A percentile compares a stretch with the other conserved stretches of the same genome.
phyloP scores from a whole-genome alignment of 2,888 invertebrate species.

The Macaria notata region DNA sequence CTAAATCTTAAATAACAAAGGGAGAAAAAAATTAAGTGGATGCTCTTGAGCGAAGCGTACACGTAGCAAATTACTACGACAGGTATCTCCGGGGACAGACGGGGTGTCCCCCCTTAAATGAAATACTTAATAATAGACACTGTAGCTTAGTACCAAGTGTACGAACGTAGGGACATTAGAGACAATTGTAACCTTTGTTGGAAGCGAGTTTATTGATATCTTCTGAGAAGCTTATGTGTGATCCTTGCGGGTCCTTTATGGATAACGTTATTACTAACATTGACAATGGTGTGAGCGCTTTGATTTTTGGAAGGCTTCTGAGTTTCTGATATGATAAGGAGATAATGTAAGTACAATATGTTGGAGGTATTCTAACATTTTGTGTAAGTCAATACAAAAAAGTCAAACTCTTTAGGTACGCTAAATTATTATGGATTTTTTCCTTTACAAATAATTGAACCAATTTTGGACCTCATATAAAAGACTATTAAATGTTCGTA shows the following conservation, averaged over 20 bases:
- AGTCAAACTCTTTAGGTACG: no score
- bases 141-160: constrained; percentile 60
- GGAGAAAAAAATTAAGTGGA: constrained; percentile 50
- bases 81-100: constrained; percentile 68
- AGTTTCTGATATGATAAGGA: no score
- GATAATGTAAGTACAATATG: no score
- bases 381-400: no score
- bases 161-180: constrained; percentile 54
- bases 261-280: constrained; percentile 16
- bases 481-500: no score
- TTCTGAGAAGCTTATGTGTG: constrained; percentile 33
- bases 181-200: constrained; percentile 56
- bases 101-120: constrained; percentile 67
- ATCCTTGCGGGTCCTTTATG: constrained; percentile 17
- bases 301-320: constrained; percentile 3
- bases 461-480: no score
- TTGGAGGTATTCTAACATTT: no score
- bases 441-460: no score
- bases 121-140: constrained; percentile 73
- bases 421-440: no score
- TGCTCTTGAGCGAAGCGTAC: constrained; percentile 44
- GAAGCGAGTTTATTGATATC: constrained; percentile 51
- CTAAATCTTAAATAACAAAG: constrained; percentile 61
- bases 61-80: constrained; percentile 72
- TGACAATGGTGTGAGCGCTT: constrained; percentile 9